These are phyloP conservation scores for Pachyseris speciosa DNA, from an alignment of 64 coral and sea anemone genomes.

Conservation along the genomic window DNA sequence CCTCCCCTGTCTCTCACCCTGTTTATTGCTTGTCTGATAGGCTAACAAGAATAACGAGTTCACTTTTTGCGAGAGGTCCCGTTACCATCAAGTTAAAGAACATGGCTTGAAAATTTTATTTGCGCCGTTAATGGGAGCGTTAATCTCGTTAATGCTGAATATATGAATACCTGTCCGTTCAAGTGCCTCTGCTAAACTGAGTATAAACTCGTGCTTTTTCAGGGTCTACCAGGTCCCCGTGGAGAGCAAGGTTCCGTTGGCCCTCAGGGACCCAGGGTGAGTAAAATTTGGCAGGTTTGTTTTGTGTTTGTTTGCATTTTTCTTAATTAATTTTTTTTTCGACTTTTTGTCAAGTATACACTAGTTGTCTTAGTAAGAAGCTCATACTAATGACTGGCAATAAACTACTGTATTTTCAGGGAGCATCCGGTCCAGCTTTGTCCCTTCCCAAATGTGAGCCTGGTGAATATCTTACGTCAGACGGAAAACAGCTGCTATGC, in stretches of 20 bases:
- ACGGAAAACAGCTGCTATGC: slow-evolving; percentile 79
- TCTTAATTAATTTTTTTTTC: not conserved
- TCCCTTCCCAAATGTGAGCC: slow-evolving; percentile 71
- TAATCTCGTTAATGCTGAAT: too few species aligned
- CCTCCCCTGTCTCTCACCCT: too few species aligned
- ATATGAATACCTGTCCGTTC: too few species aligned
- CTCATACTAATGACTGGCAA: not conserved
- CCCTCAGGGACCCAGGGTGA: slow-evolving; percentile 51
- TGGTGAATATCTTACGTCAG: slow-evolving; percentile 84
- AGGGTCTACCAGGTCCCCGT: slow-evolving; percentile 39
- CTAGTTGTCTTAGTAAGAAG: too few species aligned
- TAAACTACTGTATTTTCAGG: slow-evolving; percentile 14
- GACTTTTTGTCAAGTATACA: not conserved
- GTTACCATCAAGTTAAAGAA: too few species aligned
- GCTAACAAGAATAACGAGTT: not conserved
- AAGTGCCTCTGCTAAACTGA: too few species aligned
- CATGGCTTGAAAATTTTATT: too few species aligned
- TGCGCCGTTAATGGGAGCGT: too few species aligned
- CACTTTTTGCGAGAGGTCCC: too few species aligned
- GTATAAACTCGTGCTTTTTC: not conserved
- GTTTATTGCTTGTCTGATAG: too few species aligned
- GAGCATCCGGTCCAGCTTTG: slow-evolving; percentile 53
- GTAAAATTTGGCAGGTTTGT: not conserved
- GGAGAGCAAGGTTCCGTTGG: slow-evolving; percentile 36
- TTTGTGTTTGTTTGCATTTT: not conserved